phyloP scores from a whole-genome alignment of 2,888 invertebrate species.

The Rhogogaster chlorosoma region DNA sequence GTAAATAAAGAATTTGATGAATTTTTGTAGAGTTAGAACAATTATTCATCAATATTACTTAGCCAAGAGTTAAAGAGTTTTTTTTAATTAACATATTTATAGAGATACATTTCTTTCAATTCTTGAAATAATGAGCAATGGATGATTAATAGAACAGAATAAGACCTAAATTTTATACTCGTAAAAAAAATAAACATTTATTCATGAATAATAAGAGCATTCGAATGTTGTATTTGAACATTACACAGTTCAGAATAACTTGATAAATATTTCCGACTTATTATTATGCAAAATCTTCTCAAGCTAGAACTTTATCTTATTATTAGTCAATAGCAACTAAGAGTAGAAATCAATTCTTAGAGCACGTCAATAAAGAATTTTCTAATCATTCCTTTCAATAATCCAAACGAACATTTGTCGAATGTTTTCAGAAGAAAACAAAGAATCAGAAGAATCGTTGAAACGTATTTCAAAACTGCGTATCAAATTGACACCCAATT shows the following conservation, averaged over 20 bases:
- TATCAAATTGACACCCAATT: not conserved
- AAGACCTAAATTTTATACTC: not conserved
- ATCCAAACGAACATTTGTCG: not conserved
- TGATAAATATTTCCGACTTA: not conserved
- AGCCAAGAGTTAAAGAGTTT: too few species aligned
- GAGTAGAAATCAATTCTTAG: not conserved
- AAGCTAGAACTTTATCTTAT: not conserved
- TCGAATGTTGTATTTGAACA: not conserved
- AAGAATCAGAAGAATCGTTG: not conserved
- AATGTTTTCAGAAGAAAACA: not conserved
- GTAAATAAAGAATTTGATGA: not conserved
- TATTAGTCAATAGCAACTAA: not conserved
- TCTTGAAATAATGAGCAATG: not conserved
- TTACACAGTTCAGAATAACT: not conserved
- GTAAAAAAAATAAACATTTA: conserved; percentile 2
- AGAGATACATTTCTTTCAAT: not conserved
- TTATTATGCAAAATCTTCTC: not conserved
- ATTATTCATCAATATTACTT: too few species aligned
- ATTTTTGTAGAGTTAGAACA: too few species aligned
- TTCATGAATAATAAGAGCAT: not conserved
- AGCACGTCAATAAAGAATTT: not conserved
- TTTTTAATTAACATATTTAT: too few species aligned
- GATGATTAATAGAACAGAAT: not conserved
- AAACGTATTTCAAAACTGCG: not conserved
- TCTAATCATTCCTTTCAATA: not conserved